phyloP scores from a whole-genome alignment of 2,888 invertebrate species.

The Chloromyia formosa region DNA sequence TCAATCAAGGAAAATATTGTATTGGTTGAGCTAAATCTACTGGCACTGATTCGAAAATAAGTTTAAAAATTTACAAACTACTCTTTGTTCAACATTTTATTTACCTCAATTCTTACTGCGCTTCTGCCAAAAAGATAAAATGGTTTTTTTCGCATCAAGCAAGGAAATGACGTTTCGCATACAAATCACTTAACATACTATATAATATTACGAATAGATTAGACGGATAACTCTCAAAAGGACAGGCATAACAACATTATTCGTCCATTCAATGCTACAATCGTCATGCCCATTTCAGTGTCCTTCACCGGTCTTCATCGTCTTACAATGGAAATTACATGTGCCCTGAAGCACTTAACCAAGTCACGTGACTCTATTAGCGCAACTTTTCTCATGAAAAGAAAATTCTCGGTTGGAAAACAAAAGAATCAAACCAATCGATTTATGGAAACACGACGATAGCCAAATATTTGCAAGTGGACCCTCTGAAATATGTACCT shows the following conservation, averaged over 20 bases:
- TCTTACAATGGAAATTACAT: slow-evolving; percentile 43
- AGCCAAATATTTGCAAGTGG: slow-evolving; percentile 48
- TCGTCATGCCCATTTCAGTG: slow-evolving; percentile 2
- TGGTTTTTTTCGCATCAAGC: too few relatives aligned
- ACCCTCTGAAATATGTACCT: slow-evolving; percentile 12
- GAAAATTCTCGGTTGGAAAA: slow-evolving; percentile 28
- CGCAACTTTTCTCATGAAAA: slow-evolving; percentile 46
- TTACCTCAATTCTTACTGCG: too few relatives aligned
- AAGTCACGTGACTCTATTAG: slow-evolving; percentile 46
- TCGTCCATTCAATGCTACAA: slow-evolving; percentile 8
- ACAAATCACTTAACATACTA: too few relatives aligned
- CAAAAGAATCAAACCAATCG: slow-evolving; percentile 39
- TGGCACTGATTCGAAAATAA: too few relatives aligned
- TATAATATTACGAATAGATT: slow-evolving; percentile 25
- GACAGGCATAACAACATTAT: background rate
- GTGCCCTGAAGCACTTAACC: slow-evolving; percentile 45
- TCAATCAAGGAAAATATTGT: slow-evolving; percentile 37
- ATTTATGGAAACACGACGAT: slow-evolving; percentile 41
- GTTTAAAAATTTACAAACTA: too few relatives aligned
- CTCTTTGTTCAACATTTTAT: too few relatives aligned
- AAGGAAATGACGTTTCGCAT: too few relatives aligned
- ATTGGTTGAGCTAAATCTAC: background rate
- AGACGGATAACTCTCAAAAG: slow-evolving; percentile 32
- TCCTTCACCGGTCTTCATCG: background rate
- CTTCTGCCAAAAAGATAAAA: too few relatives aligned